Evolutionary conservation across 2,113 vertebrate species (phyloP), one percentile per base, ranked within the genome.

Genomic region (Psophia crepitans): DNA sequence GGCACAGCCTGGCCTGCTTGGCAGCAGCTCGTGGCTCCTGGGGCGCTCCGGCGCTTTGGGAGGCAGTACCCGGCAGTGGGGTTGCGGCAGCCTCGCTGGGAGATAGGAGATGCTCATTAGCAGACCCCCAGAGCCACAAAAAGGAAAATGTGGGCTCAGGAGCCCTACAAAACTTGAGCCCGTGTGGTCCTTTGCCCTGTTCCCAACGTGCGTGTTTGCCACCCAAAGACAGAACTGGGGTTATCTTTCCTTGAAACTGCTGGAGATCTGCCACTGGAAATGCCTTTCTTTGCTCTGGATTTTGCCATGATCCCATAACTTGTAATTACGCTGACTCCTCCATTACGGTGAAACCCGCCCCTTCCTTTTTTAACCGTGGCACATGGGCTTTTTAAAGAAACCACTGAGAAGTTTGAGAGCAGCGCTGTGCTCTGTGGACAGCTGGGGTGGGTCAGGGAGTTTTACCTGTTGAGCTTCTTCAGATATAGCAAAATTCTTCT

Each of bases 241-340:
- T 80, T 90, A 15, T 87, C 79, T 57, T 90, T 57, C 79, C 76
- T 53, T 70, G 84, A 81, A 87, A 12, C 65, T 60, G 77, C 92
- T 91, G 87, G 77, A 94, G 46, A 53, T 74, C 61, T 94, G 93
- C 89, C 57, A 14, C 60, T 85, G 87, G 81, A 89, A 87, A 48
- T 93, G 96, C 70, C 28, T 84, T 63, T 48, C 66, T 85, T 91
- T 96, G 53, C 81, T 91, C 74, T 77, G 58, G 41, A 66, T 82
- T 95, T 87, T 83, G 71, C 75, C 60, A 8, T 44, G n/a, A 63
- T 86, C 90, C 71, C 0, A 0, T 90, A 96, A 86, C 57, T 91
- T 91, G 30, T 66, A 89, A 95, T 94, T 93, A 78, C 39, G 30
- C 46, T 5, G 49, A 43, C 60, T 89, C 92, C 54, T 48, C 73